phyloP scores from a whole-genome alignment of 2,888 invertebrate genomes.

The Trachelus troglodyta region DNA sequence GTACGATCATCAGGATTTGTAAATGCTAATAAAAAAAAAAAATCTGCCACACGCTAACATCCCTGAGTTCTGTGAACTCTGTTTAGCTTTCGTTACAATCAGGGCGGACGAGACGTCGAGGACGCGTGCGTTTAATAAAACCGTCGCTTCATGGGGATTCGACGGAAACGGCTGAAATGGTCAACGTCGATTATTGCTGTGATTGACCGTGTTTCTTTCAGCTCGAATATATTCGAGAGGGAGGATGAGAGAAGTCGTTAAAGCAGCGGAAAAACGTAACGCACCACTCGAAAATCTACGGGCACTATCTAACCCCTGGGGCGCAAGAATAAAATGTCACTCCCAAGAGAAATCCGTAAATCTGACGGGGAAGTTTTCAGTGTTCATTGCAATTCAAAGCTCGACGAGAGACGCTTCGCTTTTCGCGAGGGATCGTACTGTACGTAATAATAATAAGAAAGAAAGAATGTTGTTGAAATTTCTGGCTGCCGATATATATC shows the following conservation, averaged over 20 bases:
- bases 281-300: background rate
- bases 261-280: background rate
- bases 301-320: background rate
- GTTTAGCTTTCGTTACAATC: background rate
- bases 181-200: background rate
- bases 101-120: background rate
- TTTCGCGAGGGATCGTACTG: background rate
- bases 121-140: background rate
- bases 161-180: background rate
- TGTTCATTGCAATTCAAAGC: background rate
- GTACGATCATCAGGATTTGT: background rate
- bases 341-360: background rate
- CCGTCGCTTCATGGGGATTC: background rate
- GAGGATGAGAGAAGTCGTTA: background rate
- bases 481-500: constrained; percentile 37
- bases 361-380: background rate
- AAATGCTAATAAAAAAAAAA: background rate
- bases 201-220: background rate
- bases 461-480: constrained; percentile 43
- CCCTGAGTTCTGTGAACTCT: background rate
- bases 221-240: background rate
- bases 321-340: background rate
- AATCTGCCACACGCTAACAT: background rate
- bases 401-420: background rate
- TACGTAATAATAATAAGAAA: constrained; percentile 8